These are phyloP conservation scores for Acanthisitta chloris DNA, from an alignment of 2,113 vertebrate species.

Conservation along the genomic window DNA sequence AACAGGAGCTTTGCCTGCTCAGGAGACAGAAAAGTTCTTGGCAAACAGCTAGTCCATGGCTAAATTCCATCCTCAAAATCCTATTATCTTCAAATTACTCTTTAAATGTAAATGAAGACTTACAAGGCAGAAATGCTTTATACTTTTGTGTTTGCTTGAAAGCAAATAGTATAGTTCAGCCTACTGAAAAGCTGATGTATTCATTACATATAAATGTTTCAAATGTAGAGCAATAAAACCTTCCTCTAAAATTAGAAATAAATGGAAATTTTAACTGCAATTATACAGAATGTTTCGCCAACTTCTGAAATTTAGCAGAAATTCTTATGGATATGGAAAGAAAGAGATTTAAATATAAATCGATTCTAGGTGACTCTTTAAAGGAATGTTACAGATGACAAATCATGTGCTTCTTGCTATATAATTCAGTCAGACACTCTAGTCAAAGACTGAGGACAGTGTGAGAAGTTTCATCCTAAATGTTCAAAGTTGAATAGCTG, in stretches of 20 bases:
- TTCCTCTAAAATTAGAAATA: not conserved
- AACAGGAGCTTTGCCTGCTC: not conserved
- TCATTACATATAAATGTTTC: slow-evolving; percentile 1
- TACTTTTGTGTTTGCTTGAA: not conserved
- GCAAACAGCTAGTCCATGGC: not conserved
- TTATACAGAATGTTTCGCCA: not conserved
- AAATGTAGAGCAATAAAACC: not conserved
- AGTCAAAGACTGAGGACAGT: not conserved
- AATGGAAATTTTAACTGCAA: not conserved
- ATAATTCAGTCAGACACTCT: not conserved
- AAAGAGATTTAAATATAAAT: slow-evolving; percentile 20
- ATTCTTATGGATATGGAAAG: not conserved
- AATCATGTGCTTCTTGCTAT: not conserved
- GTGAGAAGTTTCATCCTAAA: not conserved
- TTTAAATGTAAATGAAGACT: slow-evolving; percentile 44
- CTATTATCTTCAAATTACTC: slow-evolving; percentile 26
- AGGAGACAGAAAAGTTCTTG: not conserved
- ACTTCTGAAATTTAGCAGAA: not conserved
- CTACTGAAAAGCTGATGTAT: not conserved
- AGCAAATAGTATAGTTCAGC: not conserved
- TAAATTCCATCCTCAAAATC: not conserved
- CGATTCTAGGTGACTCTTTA: not conserved
- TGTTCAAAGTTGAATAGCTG: not conserved
- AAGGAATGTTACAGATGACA: not conserved
- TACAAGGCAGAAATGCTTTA: not conserved